Base-by-base conservation (phyloP, 2,113 vertebrate species). In the Athene cunicularia region DNA sequence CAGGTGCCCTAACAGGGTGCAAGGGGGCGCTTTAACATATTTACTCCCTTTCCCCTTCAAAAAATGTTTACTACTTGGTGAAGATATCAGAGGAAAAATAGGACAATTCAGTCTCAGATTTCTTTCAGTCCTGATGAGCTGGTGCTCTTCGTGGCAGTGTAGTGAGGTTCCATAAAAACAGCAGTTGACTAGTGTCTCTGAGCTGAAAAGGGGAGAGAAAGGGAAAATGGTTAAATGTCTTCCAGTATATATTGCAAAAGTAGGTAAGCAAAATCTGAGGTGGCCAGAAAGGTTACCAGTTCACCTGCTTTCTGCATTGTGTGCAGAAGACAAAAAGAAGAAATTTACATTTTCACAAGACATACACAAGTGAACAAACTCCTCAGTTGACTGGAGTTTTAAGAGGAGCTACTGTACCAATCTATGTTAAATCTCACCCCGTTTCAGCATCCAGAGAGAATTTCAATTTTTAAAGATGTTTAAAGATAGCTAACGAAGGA, bases 171-270 rank as follows among this genome's bases (percentile, higher is more conserved):
- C 97, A 86, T 94, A 98, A 97, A 95, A 97, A 98, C 99, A 99
- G 98, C 98, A 97, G 98, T 94, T 98, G 98, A 98, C 98, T 98
- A 99, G 97, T 97, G 99, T 98, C 97, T 99, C 98, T 96, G 99
- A 97, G 98, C 99, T 99, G 98, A 96, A 98, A 98, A 98, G 98
- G 92, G 98, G 96, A 97, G 97, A 97, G 97, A 98, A 98, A 91
- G 97, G 93, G 95, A 97, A 92, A 95, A 94, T 12, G 90, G 96
- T 98, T 98, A 98, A 97, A 96, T 49, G 77, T 28, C 95, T 97
- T 96, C 86, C 86, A 95, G 87, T 32, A 90, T 39, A 90, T 47
- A 86, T 3, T 73, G 93, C 89, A 96, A 49, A 95, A 96, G 81
- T 87, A 93, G 79, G 93, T 76, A 91, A 95, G 77, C 72, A 93